Conservation (phyloP, 2,888 invertebrate genomes). For the Myathropa florea region DNA sequence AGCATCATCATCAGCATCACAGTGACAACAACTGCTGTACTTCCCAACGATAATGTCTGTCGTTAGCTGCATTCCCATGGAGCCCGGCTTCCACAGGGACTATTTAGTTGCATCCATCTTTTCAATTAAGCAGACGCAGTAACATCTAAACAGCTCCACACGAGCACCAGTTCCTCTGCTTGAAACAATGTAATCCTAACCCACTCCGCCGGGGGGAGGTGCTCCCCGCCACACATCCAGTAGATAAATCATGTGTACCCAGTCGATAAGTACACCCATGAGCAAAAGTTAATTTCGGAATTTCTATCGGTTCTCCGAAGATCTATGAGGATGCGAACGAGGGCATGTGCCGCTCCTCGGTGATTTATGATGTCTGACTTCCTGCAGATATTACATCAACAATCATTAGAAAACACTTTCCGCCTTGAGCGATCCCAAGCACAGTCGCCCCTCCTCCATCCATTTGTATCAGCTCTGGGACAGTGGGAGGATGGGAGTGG, state of each 20-base stretch:
- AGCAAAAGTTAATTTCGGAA: conserved; percentile 59
- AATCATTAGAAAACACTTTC: conserved; percentile 49
- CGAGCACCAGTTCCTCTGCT: background rate
- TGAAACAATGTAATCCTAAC: background rate
- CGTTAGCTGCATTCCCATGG: conserved; percentile 36
- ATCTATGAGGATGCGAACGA: background rate
- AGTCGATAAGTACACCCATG: conserved; percentile 59
- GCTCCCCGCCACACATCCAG: background rate
- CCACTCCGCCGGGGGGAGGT: background rate
- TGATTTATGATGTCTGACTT: conserved; percentile 63
- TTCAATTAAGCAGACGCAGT: conserved; percentile 54
- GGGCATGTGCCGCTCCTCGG: background rate
- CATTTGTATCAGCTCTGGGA: background rate
- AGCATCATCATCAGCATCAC: conserved; percentile 13
- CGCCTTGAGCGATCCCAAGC: conserved; percentile 17
- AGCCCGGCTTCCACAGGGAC: conserved; percentile 28
- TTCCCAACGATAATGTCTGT: conserved; percentile 42
- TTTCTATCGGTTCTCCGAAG: conserved; percentile 43
- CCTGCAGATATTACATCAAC: conserved; percentile 45
- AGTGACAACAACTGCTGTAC: conserved; percentile 37
- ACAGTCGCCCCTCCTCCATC: background rate
- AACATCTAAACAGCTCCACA: conserved; percentile 9
- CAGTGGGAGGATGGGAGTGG: background rate
- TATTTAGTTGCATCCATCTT: conserved; percentile 56
- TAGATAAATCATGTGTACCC: conserved; percentile 50